Percentiles rank a stretch among this genome's conserved stretches.
phyloP scores from a whole-genome alignment of 2,888 invertebrate species.

The Thymelicus lineola region DNA sequence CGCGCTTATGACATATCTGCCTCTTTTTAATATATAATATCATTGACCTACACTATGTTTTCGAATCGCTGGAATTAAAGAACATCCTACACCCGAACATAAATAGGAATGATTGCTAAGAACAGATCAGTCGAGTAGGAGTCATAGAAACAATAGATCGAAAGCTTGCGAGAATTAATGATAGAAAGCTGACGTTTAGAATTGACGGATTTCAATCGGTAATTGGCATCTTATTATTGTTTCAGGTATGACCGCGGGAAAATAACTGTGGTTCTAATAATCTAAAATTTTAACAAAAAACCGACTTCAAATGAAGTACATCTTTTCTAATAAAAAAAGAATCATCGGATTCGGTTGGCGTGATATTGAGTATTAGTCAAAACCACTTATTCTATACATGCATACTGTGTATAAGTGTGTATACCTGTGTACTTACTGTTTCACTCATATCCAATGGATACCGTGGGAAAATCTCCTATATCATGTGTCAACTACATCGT shows the following conservation, averaged over 20 bases:
- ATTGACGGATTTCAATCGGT: neutral
- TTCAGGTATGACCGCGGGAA: neutral
- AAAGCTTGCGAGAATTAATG: neutral
- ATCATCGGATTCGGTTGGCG: too few relatives aligned
- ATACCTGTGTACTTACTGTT: too few relatives aligned
- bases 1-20: too few relatives aligned
- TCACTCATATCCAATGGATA: neutral
- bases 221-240: neutral
- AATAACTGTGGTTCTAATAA: neutral
- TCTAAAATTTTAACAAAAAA: too few relatives aligned
- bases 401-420: too few relatives aligned
- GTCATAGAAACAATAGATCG: neutral
- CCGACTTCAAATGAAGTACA: too few relatives aligned
- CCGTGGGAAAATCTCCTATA: conserved; percentile 39
- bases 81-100: neutral
- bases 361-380: too few relatives aligned
- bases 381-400: too few relatives aligned
- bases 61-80: too few relatives aligned
- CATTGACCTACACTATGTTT: too few relatives aligned
- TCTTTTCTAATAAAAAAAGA: too few relatives aligned
- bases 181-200: neutral
- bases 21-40: too few relatives aligned
- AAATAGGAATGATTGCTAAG: neutral
- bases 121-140: neutral
- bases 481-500: conserved; percentile 40